Evolutionary conservation across 2,113 vertebrate genomes (phyloP), one percentile per base, ranked within the genome.

Genomic region (Phaethon lepturus): DNA sequence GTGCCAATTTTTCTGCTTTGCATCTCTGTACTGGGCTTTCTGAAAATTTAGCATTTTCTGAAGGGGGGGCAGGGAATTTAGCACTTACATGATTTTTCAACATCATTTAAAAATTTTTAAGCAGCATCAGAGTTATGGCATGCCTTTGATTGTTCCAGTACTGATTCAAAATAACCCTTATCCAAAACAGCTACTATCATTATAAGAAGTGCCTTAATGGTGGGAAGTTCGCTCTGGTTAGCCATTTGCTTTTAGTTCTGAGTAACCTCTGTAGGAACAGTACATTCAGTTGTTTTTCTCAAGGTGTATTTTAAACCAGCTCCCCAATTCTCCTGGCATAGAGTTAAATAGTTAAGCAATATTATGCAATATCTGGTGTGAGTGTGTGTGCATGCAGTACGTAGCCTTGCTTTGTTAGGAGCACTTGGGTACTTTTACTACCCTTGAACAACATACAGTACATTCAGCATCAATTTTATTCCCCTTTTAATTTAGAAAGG

Each of bases 401-500:
- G 28, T 6, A 58, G 81, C n/a, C 59, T 38, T 59, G 68, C 69
- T 75, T 35, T 95, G 67, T 56, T 69, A 91, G 86, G 84, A 82
- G 81, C 86, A 49, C 40, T 93, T 63, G 60, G 83, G 86, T 89
- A 74, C 66, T 87, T 96, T 91, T 82, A 72, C 55, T 88, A 38
- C 87, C 77, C 86, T 83, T 96, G 95, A 95, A 90, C 80, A 96
- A 52, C 80, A 85, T 31, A 22, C 5, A 63, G 42, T 72, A 59
- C 76, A 29, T 58, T 96, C 89, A 80, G 52, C 78, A 97, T 97
- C 97, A 83, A 62, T 95, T 98, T 97, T 84, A 88, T 93, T 91
- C 73, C 92, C 95, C 94, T 97, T 98, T 98, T 98, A 98, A 98
- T 98, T 98, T 98, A 94, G 95, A 95, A 97, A 96, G 94, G 91